Evolutionary conservation across 2,113 vertebrate species (phyloP).

Genomic region (Dryoscopus gambensis): DNA sequence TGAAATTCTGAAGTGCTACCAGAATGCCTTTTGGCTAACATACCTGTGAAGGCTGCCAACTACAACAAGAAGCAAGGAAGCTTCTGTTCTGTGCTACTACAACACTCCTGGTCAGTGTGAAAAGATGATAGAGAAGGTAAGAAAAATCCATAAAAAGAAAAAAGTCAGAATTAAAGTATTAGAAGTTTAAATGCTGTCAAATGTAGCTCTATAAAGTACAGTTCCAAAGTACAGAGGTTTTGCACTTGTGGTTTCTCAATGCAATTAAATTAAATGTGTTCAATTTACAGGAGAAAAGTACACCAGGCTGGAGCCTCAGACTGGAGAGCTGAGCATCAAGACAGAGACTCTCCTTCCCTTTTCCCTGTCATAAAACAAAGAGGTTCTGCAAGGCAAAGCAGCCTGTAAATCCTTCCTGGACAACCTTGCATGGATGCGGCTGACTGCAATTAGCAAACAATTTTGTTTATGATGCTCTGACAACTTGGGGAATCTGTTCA

Average conservation of each 20-base stretch:
- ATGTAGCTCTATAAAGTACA: neutral
- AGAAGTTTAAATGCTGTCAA: neutral
- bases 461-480: constrained; percentile 49
- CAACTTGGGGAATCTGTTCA: constrained; percentile 42
- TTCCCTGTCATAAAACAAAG: neutral
- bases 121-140: neutral
- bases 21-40: neutral
- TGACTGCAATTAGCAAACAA: constrained; percentile 48
- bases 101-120: neutral
- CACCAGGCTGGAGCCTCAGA: neutral
- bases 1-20: constrained; percentile 13
- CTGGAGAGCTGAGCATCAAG: neutral
- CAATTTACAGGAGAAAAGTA: neutral
- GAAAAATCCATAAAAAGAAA: neutral
- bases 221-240: neutral
- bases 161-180: neutral
- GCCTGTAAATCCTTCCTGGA: constrained; percentile 25
- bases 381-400: neutral
- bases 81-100: constrained; percentile 1
- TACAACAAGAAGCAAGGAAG: constrained; percentile 12
- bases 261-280: neutral
- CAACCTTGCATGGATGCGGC: neutral
- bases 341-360: neutral
- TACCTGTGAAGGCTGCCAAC: neutral
- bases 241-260: neutral